Conservation (phyloP, 2,797 vertebrate species). For the Microctenopoma stevenorrisi region DNA sequence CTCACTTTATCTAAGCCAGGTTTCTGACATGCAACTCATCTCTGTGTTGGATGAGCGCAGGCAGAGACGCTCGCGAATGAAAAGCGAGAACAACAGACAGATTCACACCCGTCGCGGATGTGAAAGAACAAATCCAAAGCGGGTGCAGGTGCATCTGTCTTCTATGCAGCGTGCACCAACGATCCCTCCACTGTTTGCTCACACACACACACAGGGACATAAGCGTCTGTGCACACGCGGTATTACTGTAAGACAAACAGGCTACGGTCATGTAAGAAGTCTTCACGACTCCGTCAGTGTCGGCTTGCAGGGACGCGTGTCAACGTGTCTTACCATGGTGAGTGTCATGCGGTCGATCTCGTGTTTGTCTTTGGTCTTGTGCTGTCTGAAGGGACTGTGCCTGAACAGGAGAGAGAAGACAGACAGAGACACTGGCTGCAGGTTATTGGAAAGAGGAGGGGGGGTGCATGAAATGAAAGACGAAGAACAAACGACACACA, state of each 20-base stretch:
- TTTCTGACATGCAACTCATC: conserved; percentile 25
- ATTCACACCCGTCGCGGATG: conserved; percentile 1
- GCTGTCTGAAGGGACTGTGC: conserved; percentile 98
- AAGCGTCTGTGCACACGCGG: conserved; percentile 36
- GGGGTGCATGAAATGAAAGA: not conserved
- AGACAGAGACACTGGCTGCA: not conserved
- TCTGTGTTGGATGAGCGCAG: not conserved
- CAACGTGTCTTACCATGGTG: conserved; percentile 89
- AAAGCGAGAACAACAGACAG: conserved; percentile 9
- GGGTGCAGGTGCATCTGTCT: not conserved
- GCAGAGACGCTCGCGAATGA: not conserved
- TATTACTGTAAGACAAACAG: conserved; percentile 49
- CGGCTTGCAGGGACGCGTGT: conserved; percentile 3
- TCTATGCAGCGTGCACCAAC: not conserved
- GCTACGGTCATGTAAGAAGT: conserved; percentile 26
- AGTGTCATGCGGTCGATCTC: conserved; percentile 99
- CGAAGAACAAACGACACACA: not conserved
- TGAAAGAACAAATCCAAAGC: not conserved
- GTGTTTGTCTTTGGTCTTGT: conserved; percentile 99
- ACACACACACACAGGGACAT: conserved; percentile 15
- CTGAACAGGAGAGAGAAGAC: conserved; percentile 71
- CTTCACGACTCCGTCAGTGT: conserved; percentile 9
- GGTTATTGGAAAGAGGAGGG: not conserved
- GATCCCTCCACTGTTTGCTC: conserved; percentile 7
- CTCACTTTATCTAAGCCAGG: conserved; percentile 14